Base-by-base conservation (phyloP, 1,140 invertebrate genomes). In the Oscheius sp. region DNA sequence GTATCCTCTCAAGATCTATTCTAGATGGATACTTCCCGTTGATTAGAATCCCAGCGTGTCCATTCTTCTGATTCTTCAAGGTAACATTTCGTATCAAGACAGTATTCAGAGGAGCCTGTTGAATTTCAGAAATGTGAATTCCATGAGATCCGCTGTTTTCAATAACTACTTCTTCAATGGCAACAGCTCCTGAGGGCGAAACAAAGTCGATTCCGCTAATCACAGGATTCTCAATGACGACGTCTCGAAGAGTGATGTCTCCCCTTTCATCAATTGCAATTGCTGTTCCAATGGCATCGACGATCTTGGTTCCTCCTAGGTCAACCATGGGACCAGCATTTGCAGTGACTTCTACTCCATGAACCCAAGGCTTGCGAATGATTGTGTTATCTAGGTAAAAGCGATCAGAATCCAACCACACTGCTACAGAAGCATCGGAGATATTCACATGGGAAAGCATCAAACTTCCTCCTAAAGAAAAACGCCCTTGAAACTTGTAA, bases 71-170 rank as follows among this genome's bases (percentile, higher is more conserved):
- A 13, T 68, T 35, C 1, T 15, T 61, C 0, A 68, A 20, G 18
- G 31, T 68, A 1, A 68, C 67, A 29, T 68, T 61, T 31, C 55
- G 49, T 2, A 68, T 10, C 36, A 38, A 23, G 7, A 68, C 52
- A 2, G 67, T 32, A 23, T 68, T 49, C 26, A 68, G 45, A 1
- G 49, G 67, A 42, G 67, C 35, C 3, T 49, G 55, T 59, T 49
- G 55, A 13, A 46, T 59, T 35, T 68, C 67, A n/a, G 67, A 68
- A 42, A 68, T 68, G 23, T 68, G 67, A 28, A 68, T 68, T 59
- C 67, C 67, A n/a, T 68, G 55, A 20, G n/a, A 49, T 2, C 67
- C 67, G 32, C 52, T 68, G 23, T 68, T 68, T 3, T 26, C 28
- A 20, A 68, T 32, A 15, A 13, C 18, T 15, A 49, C 55, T 26